phyloP scores from a whole-genome alignment of 1,140 invertebrate genomes.

The Drosophila parvula region DNA sequence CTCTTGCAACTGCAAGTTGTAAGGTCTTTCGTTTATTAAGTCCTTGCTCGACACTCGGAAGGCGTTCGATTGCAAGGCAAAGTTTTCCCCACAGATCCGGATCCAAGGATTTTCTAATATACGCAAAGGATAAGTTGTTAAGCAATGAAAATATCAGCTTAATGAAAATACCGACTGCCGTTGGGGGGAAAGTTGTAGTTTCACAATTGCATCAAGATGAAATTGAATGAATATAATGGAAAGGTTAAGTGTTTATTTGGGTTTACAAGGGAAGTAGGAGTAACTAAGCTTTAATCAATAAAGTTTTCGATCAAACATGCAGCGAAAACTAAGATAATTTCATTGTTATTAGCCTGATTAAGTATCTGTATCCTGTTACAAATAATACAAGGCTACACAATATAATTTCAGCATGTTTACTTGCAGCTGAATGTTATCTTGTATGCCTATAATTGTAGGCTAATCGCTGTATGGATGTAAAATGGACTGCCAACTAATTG shows the following conservation, averaged over 20 bases:
- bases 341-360: not conserved
- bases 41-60: conserved; percentile 1
- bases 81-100: conserved; percentile 2
- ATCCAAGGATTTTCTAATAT: not conserved
- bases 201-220: too few species aligned
- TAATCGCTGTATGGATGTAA: conserved; percentile 1
- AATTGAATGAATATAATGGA: not conserved
- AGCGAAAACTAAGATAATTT: not conserved
- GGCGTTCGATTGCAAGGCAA: conserved; percentile 28
- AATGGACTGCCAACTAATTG: conserved; percentile 11
- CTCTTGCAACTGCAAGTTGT: conserved; percentile 26
- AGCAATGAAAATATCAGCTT: conserved; percentile 3
- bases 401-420: conserved; percentile 5
- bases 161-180: not conserved
- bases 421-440: not conserved
- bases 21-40: conserved; percentile 36
- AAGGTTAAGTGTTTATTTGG: not conserved
- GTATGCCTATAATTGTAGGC: not conserved
- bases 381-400: too few species aligned
- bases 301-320: not conserved
- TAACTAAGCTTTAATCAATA: too few species aligned
- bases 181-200: not conserved
- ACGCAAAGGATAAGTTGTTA: conserved; percentile 2
- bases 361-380: not conserved
- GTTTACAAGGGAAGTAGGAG: not conserved